These are phyloP conservation scores for Leptatherina wallacei DNA, from an alignment of 2,797 vertebrate genomes.

Conservation along the genomic window DNA sequence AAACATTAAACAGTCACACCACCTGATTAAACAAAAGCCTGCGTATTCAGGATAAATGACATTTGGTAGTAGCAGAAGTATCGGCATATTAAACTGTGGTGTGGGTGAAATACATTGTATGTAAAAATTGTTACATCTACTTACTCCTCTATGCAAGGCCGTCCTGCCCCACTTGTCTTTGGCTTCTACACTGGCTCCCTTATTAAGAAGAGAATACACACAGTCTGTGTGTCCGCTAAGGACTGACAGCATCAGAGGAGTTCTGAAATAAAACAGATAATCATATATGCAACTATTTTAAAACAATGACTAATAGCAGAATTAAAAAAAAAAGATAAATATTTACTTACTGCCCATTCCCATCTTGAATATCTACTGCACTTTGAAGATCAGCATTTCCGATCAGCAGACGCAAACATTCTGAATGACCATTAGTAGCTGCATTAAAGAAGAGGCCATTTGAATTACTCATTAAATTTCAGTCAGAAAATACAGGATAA, in stretches of 20 bases:
- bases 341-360: slow-evolving; percentile 93
- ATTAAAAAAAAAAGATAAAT: background rate
- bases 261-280: slow-evolving; percentile 79
- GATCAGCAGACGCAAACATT: slow-evolving; percentile 96
- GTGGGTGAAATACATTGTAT: background rate
- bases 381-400: slow-evolving; percentile 96
- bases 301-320: background rate
- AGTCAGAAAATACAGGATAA: background rate
- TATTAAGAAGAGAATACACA: slow-evolving; percentile 95
- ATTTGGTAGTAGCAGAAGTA: background rate
- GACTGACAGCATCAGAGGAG: slow-evolving; percentile 96
- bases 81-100: background rate
- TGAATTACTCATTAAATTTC: background rate
- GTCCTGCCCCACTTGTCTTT: slow-evolving; percentile 98
- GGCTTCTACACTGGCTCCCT: slow-evolving; percentile 96
- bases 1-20: background rate
- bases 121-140: slow-evolving; percentile 30
- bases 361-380: slow-evolving; percentile 97
- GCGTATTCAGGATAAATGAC: background rate
- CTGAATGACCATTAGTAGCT: slow-evolving; percentile 98
- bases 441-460: slow-evolving; percentile 15
- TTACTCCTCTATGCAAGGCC: slow-evolving; percentile 95
- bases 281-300: slow-evolving; percentile 15
- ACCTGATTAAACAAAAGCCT: background rate
- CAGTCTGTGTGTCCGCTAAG: slow-evolving; percentile 97